These are phyloP conservation scores for Eriocheir sinensis DNA, from an alignment of 1,140 invertebrate species.

Conservation along the genomic window DNA sequence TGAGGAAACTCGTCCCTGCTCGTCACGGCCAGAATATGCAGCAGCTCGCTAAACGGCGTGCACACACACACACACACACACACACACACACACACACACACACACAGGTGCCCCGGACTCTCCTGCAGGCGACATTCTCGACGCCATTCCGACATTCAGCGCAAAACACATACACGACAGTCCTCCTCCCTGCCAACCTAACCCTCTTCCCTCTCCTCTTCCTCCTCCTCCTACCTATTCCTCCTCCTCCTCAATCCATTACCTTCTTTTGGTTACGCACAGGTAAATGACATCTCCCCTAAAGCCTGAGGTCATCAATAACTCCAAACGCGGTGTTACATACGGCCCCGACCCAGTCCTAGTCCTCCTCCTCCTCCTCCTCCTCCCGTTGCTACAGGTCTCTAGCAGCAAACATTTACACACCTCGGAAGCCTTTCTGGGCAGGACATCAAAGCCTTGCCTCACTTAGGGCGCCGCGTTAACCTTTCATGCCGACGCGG, in stretches of 20 bases:
- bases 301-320: background rate
- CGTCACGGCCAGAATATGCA: constrained; percentile 7
- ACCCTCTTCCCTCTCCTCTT: too few relatives aligned
- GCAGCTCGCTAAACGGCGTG: background rate
- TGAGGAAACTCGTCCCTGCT: background rate
- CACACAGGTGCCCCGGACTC: too few relatives aligned
- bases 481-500: background rate
- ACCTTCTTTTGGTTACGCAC: too few relatives aligned
- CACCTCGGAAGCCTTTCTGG: background rate
- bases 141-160: too few relatives aligned
- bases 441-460: background rate
- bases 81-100: constrained; percentile 20
- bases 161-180: background rate
- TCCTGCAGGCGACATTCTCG: too few relatives aligned
- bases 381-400: background rate
- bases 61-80: constrained; percentile 22
- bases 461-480: background rate
- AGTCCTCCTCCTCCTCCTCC: background rate
- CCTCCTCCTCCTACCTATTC: too few relatives aligned
- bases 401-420: background rate
- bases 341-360: background rate
- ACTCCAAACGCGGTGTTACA: background rate
- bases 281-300: background rate
- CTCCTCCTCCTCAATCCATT: background rate
- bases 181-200: too few relatives aligned